Evolutionary conservation across 1,140 invertebrate genomes (phyloP).

Genomic region (Calliphora vicina): DNA sequence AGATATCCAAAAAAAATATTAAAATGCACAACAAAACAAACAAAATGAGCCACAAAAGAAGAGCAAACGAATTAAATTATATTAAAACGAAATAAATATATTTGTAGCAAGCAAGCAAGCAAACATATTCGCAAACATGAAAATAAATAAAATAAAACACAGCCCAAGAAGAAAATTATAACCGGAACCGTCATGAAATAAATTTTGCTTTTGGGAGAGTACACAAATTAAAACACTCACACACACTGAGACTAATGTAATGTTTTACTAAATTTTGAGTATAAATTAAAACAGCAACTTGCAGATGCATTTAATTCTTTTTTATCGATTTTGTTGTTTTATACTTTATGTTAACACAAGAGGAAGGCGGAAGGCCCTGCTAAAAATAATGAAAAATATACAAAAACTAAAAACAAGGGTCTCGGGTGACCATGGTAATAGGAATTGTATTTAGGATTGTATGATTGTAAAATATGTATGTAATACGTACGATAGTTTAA

Average conservation of each 20-base stretch:
- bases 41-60: background rate
- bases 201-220: background rate
- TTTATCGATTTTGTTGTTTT: background rate
- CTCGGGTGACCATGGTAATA: slow-evolving; percentile 11
- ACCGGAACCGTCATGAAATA: background rate
- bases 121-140: background rate
- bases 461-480: too few species aligned
- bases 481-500: too few species aligned
- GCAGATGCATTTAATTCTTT: background rate
- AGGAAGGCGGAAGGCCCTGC: background rate
- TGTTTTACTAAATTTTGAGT: background rate
- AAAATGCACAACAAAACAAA: background rate
- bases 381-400: background rate
- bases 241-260: too few species aligned
- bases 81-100: background rate
- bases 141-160: background rate
- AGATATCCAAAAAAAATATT: background rate
- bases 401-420: background rate
- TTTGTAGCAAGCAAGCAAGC: background rate
- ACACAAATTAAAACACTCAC: background rate
- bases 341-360: background rate
- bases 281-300: background rate
- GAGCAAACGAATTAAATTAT: background rate
- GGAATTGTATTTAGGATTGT: background rate
- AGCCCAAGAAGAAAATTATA: background rate